phyloP scores from a whole-genome alignment of 2,888 invertebrate species.

The Agrilus biguttatus region DNA sequence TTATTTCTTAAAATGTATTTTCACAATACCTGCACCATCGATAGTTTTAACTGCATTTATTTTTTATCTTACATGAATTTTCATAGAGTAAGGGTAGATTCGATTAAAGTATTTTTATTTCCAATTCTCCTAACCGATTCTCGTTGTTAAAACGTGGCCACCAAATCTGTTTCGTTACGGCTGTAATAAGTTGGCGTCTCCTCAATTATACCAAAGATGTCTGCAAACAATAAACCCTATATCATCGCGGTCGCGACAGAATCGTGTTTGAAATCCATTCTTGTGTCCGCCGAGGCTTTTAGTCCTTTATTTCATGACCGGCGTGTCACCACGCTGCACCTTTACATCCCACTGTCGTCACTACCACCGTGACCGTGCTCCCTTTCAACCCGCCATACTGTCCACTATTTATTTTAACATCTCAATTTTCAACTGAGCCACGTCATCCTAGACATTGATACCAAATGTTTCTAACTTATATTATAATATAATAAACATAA shows the following conservation, averaged over 20 bases:
- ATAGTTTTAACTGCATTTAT: no score
- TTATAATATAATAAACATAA: no score
- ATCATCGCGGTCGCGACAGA: slow-evolving; percentile 17
- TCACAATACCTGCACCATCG: no score
- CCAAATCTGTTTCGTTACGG: slow-evolving; percentile 6
- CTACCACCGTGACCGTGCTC: slow-evolving; percentile 1
- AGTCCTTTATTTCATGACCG: slow-evolving; percentile 24
- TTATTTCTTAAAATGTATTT: no score
- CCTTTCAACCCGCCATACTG: slow-evolving; percentile 10
- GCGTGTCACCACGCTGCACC: slow-evolving; percentile 18
- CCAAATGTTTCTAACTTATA: no score
- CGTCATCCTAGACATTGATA: no score
- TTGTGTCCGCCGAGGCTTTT: slow-evolving; percentile 22
- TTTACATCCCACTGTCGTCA: slow-evolving; percentile 5
- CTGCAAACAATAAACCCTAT: slow-evolving; percentile 13
- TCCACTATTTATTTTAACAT: slow-evolving; percentile 7
- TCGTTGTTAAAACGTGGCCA: no score
- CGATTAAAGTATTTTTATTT: no score
- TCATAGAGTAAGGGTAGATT: no score
- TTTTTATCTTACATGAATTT: no score
- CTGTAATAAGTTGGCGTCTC: slow-evolving; percentile 9
- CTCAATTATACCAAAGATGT: slow-evolving; percentile 13
- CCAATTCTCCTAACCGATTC: no score
- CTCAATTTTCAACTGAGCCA: slow-evolving; percentile 6
- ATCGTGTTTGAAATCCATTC: slow-evolving; percentile 27